Conservation (phyloP, 2,113 vertebrate species). For the Taxidea taxus region DNA sequence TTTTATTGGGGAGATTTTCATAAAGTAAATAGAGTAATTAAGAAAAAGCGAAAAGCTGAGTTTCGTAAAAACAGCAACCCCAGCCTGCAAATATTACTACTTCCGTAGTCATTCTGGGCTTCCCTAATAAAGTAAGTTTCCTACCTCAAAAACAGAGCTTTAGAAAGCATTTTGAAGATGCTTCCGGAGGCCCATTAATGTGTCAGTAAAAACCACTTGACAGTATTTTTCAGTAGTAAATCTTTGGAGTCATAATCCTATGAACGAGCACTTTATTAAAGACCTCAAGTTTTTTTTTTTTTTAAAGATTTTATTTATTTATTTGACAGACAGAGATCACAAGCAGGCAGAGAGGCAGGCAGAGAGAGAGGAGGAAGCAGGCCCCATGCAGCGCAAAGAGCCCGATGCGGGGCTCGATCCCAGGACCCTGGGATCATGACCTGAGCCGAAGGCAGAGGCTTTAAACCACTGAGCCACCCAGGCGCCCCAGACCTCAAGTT, state of each 20-base stretch:
- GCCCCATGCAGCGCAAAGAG: no score
- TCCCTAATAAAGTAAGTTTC: constrained; percentile 33
- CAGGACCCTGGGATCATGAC: no score
- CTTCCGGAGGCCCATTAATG: not conserved
- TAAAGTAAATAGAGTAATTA: not conserved
- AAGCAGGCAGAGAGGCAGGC: no score
- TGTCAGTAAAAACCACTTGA: constrained; percentile 37
- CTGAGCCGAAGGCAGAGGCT: no score
- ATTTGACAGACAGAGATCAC: no score
- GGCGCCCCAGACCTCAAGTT: constrained; percentile 24
- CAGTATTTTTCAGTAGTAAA: constrained; percentile 60
- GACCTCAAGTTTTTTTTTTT: constrained; percentile 56
- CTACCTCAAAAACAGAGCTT: constrained; percentile 47
- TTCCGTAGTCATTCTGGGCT: not conserved
- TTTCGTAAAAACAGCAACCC: not conserved
- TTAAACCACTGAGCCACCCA: no score
- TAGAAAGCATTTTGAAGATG: not conserved
- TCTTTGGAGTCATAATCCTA: constrained; percentile 19
- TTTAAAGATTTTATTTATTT: constrained; percentile 58
- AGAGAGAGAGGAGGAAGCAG: no score
- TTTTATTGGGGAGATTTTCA: not conserved
- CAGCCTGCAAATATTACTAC: not conserved
- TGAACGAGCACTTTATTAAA: constrained; percentile 71
- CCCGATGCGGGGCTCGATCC: no score
- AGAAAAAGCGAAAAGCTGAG: not conserved